Evolutionary conservation across 2,113 vertebrate genomes (phyloP), one percentile per base, ranked within the genome.

Genomic region (Electrona antarctica): DNA sequence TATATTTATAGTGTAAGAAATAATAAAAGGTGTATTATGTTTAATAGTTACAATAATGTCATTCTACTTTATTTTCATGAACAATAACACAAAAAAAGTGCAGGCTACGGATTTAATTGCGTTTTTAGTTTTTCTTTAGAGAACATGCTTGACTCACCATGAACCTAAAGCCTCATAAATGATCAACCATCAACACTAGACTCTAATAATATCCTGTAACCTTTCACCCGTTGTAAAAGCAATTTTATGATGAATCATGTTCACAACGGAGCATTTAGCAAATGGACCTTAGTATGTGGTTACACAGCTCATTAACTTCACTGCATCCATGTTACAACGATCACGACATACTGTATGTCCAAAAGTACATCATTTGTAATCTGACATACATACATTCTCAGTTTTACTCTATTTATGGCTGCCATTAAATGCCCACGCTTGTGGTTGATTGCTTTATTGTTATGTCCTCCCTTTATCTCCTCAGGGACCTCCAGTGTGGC

Each of bases 401-500:
- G 7, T 80, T 5, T 15, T 14, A 64, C 11, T 73, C n/a, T 80
- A 72, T 85, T 85, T 80, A 86, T 82, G 69, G 48, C 65, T 10
- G 8, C 67, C 14, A 9, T 65, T 60, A 81, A 41, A 64, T 13
- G 50, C 4, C 60, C 64, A 80, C 11, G 80, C 11, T 51, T 41
- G 33, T 41, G 3, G 10, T 28, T 80, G 14, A 82, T 73, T 33
- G 0, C 14, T 80, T 83, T 76, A 78, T 88, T 82, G 47, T 41
- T 50, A 68, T 73, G 64, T 57, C 63, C 57, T 57, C 10, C 51
- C 6, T 33, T 49, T 2, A 8, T 78, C 59, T 67, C 7, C 46
- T 86, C 70, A 90, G 96, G 95, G 46, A 94, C 96, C 0, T 95
- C 95, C 14, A 96, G 95, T 0, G 93, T 97, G 0, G 94, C 95